Conservation (phyloP, 1,140 invertebrate species). For the Pentalonia nigronervosa region DNA sequence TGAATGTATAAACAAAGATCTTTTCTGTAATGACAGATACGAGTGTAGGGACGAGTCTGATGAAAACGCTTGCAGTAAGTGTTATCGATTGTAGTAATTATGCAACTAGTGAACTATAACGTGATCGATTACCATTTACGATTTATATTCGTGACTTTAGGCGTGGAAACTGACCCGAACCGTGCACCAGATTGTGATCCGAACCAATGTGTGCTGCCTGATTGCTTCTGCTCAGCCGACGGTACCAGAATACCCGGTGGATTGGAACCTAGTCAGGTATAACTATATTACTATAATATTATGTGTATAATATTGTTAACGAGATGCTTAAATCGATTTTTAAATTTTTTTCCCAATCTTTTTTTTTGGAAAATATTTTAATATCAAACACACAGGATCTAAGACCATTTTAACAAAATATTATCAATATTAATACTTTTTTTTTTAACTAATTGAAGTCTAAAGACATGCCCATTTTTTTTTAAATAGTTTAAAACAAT, state of each 20-base stretch:
- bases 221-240: constrained; percentile 93
- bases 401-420: background rate
- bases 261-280: constrained; percentile 77
- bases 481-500: too few species aligned
- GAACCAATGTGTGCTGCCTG: constrained; percentile 85
- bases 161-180: constrained; percentile 87
- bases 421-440: background rate
- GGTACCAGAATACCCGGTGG: constrained; percentile 87
- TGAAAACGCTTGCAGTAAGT: constrained; percentile 94
- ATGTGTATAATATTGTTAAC: background rate
- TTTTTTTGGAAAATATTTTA: background rate
- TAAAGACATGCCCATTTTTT: background rate
- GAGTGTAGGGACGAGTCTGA: constrained; percentile 95
- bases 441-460: background rate
- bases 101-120: background rate
- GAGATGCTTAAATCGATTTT: background rate
- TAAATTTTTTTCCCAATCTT: background rate
- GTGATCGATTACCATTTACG: constrained; percentile 20
- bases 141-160: constrained; percentile 66
- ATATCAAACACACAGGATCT: background rate
- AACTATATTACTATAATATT: too few species aligned
- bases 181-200: constrained; percentile 88
- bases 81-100: constrained; percentile 28
- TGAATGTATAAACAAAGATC: constrained; percentile 87
- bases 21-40: constrained; percentile 90